Percentiles rank a stretch among this genome's conserved stretches.
Conservation (phyloP, 2,888 invertebrate genomes). For the Miltochrista miniata region DNA sequence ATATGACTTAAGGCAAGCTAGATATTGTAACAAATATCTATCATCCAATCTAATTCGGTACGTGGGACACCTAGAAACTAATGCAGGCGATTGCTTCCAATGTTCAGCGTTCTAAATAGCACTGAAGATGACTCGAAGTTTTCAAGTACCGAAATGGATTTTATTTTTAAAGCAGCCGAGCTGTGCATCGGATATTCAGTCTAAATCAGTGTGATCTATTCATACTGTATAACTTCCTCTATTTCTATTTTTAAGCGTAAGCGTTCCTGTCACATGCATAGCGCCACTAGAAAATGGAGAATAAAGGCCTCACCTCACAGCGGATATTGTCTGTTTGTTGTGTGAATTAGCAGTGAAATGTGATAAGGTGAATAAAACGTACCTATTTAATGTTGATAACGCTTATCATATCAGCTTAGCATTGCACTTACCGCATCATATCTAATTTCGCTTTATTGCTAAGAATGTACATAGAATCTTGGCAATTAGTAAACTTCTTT, state of each 20-base stretch:
- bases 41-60: no score
- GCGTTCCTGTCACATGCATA: conserved; percentile 58
- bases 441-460: not conserved
- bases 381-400: not conserved
- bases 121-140: conserved; percentile 9
- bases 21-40: no score
- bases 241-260: conserved; percentile 64
- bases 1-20: no score
- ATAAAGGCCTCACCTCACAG: conserved; percentile 46
- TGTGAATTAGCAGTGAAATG: not conserved
- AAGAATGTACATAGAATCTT: not conserved
- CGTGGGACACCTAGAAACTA: no score
- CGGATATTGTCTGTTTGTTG: conserved; percentile 31
- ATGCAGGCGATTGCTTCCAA: not conserved
- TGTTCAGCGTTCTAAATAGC: conserved; percentile 3
- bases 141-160: conserved; percentile 28
- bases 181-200: conserved; percentile 56
- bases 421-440: not conserved
- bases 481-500: not conserved
- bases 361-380: not conserved
- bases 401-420: not conserved
- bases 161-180: conserved; percentile 39
- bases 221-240: conserved; percentile 66
- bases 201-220: conserved; percentile 66
- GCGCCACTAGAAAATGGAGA: conserved; percentile 50